These are phyloP conservation scores for Gymnodraco acuticeps DNA, from an alignment of 2,797 vertebrate genomes.

Conservation along the genomic window DNA sequence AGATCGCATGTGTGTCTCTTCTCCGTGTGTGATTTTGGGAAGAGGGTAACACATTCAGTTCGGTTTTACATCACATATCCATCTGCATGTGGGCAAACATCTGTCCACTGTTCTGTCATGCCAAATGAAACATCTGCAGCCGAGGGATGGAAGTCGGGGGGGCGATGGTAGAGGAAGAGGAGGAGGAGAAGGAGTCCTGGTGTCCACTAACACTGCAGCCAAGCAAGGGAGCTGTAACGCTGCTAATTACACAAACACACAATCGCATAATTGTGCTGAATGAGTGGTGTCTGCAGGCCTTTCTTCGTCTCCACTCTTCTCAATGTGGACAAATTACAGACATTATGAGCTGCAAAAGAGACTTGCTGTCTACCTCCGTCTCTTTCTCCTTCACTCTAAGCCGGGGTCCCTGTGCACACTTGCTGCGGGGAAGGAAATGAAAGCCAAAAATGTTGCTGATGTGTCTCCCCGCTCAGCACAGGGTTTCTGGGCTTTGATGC, in stretches of 20 bases:
- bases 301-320: slow-evolving; percentile 55
- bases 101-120: slow-evolving; percentile 46
- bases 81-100: slow-evolving; percentile 52
- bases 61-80: slow-evolving; percentile 30
- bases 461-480: slow-evolving; percentile 60
- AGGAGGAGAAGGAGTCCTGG: slow-evolving; percentile 17
- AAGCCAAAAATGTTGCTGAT: slow-evolving; percentile 72
- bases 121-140: slow-evolving; percentile 66
- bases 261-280: slow-evolving; percentile 36
- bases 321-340: slow-evolving; percentile 78
- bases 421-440: slow-evolving; percentile 73
- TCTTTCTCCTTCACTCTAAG: slow-evolving; percentile 44
- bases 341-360: slow-evolving; percentile 62
- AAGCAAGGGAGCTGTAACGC: slow-evolving; percentile 44
- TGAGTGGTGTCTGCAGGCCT: slow-evolving; percentile 53
- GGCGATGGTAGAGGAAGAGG: slow-evolving; percentile 6
- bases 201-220: slow-evolving; percentile 46
- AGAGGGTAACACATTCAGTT: neutral
- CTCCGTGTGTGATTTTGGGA: slow-evolving; percentile 12
- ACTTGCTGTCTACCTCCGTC: slow-evolving; percentile 57
- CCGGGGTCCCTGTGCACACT: slow-evolving; percentile 46
- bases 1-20: slow-evolving; percentile 19
- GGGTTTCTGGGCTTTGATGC: slow-evolving; percentile 69
- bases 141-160: slow-evolving; percentile 2
- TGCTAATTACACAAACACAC: slow-evolving; percentile 59